Evolutionary conservation across 2,113 vertebrate genomes (phyloP).

Genomic region (Chloropsis cyanopogon): DNA sequence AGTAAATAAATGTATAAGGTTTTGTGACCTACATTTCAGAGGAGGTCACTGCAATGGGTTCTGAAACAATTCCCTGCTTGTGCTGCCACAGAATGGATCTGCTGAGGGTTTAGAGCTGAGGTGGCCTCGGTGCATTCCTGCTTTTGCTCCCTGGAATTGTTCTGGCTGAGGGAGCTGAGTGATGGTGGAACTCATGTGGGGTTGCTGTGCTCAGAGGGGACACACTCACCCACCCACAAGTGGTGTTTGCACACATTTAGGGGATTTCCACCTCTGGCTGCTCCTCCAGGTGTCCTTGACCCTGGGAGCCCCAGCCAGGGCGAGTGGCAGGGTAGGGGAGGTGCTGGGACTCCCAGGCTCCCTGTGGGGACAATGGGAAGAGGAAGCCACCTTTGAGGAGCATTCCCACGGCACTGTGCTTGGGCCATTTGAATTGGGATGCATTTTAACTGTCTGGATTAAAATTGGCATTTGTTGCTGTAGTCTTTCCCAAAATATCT

Average conservation of each 20-base stretch:
- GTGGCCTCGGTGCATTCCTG: background rate
- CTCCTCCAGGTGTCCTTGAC: background rate
- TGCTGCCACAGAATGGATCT: background rate
- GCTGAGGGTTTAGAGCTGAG: background rate
- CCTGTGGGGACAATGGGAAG: background rate
- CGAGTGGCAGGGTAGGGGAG: accelerated
- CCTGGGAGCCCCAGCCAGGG: background rate
- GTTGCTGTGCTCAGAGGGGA: background rate
- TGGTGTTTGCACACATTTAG: background rate
- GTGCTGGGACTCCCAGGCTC: background rate
- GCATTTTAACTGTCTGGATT: background rate
- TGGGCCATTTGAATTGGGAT: background rate
- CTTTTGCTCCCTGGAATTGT: background rate
- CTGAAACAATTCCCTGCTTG: background rate
- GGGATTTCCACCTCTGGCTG: background rate
- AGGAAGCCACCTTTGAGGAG: background rate
- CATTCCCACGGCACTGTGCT: background rate
- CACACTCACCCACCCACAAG: background rate
- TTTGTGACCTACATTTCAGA: background rate
- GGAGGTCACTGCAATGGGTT: background rate
- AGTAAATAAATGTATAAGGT: background rate
- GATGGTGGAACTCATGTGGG: background rate
- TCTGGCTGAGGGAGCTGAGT: background rate
- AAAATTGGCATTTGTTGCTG: background rate
- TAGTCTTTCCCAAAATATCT: no score